Percentiles rank a stretch among this genome's conserved stretches.
These are phyloP conservation scores for Pseudomyrmex cubaensis DNA, from an alignment of 1,140 invertebrate genomes.

Conservation along the genomic window DNA sequence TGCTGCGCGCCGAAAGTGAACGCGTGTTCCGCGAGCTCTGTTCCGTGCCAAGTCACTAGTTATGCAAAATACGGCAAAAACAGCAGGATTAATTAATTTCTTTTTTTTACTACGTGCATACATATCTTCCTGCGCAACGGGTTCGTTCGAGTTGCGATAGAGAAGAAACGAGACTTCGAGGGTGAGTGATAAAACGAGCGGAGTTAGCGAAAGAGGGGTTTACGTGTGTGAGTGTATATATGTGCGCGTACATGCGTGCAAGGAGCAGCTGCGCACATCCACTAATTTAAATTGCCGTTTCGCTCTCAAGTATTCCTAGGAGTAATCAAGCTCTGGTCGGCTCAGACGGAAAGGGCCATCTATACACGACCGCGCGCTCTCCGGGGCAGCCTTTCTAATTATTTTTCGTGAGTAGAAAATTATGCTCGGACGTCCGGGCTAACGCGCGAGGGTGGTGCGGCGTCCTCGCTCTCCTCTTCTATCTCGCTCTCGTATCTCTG, in stretches of 20 bases:
- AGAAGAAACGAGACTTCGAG: slow-evolving; percentile 36
- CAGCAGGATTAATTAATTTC: slow-evolving; percentile 49
- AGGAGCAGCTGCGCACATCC: slow-evolving; percentile 31
- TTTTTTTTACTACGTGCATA: slow-evolving; percentile 6
- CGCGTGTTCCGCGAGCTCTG: neutral
- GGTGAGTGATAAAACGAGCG: slow-evolving; percentile 40
- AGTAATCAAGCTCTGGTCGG: slow-evolving; percentile 62
- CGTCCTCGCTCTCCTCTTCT: neutral
- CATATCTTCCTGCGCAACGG: neutral
- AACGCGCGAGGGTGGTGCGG: slow-evolving; percentile 14
- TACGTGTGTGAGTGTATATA: neutral
- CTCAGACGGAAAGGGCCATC: slow-evolving; percentile 50
- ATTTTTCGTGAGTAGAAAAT: slow-evolving; percentile 64
- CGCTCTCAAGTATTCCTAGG: slow-evolving; percentile 63
- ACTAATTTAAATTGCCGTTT: slow-evolving; percentile 74
- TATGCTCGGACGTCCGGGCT: slow-evolving; percentile 36
- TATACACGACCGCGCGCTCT: slow-evolving; percentile 20
- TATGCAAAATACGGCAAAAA: slow-evolving; percentile 53
- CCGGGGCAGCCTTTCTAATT: slow-evolving; percentile 58
- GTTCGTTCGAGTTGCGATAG: neutral
- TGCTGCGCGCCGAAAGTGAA: slow-evolving; percentile 13
- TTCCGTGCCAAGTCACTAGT: slow-evolving; percentile 24
- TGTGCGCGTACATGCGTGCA: neutral
- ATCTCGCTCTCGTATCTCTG: neutral
- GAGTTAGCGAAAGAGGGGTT: slow-evolving; percentile 12